phyloP scores from a whole-genome alignment of 2,888 invertebrate species.

The Lepidocyrtoides sp. region DNA sequence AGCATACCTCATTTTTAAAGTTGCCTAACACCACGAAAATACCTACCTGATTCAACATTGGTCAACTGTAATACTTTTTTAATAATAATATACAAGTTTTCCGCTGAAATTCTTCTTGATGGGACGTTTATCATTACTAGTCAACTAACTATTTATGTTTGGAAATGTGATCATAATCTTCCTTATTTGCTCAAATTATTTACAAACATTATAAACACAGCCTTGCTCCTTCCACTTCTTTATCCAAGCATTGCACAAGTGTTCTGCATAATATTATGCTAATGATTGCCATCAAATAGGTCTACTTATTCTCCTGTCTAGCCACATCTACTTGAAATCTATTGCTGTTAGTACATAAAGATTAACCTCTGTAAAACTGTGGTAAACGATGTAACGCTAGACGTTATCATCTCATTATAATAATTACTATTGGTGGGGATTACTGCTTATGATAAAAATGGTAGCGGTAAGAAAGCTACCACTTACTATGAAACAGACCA shows the following conservation, averaged over 20 bases:
- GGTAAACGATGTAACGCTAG: too few relatives aligned
- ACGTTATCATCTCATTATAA: background rate
- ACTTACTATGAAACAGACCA: background rate
- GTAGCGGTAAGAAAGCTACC: background rate
- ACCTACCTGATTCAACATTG: background rate
- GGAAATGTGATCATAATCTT: background rate
- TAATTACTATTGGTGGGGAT: background rate
- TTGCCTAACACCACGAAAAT: background rate
- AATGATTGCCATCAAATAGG: background rate
- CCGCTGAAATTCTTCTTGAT: background rate
- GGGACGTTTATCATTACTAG: background rate
- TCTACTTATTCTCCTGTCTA: background rate
- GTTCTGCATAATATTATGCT: background rate
- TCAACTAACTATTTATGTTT: background rate
- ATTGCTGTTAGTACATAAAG: background rate
- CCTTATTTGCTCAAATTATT: conserved; percentile 58
- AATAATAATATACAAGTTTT: too few relatives aligned
- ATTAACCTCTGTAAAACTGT: too few relatives aligned
- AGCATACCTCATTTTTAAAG: too few relatives aligned
- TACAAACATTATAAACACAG: conserved; percentile 4
- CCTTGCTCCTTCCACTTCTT: background rate
- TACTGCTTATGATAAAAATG: background rate
- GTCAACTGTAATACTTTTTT: too few relatives aligned
- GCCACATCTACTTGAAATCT: background rate
- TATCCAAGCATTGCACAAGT: background rate